A percentile compares a stretch with the other conserved stretches of the same genome.
Evolutionary conservation across 2,113 vertebrate species (phyloP).

Genomic region (Xenopus laevis): DNA sequence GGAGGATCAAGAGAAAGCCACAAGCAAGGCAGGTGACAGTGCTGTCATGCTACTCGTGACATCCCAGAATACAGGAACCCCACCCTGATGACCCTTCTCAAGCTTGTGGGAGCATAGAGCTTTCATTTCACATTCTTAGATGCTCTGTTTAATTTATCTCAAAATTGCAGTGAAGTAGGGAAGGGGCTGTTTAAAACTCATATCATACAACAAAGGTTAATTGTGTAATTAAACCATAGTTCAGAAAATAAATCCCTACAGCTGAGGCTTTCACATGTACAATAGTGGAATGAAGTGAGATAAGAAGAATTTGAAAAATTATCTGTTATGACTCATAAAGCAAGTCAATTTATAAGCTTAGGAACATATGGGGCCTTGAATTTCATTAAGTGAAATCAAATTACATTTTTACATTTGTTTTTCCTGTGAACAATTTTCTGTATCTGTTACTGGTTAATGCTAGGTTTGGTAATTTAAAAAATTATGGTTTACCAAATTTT

Average conservation of each 20-base stretch:
- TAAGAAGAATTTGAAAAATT: conserved; percentile 15
- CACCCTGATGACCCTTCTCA: conserved; percentile 15
- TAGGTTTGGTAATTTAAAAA: no score
- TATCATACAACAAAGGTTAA: conserved; percentile 19
- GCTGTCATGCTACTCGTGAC: conserved; percentile 8
- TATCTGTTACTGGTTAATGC: no score
- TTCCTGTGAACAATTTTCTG: no score
- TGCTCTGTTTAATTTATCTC: neutral
- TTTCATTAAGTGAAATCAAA: neutral
- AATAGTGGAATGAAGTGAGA: conserved; percentile 37
- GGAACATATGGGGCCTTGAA: conserved; percentile 31
- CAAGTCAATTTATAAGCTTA: conserved; percentile 16
- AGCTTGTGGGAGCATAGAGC: neutral
- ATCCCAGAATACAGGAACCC: conserved; percentile 18
- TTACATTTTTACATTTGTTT: no score
- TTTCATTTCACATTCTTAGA: conserved; percentile 37
- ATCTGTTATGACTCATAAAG: conserved; percentile 28
- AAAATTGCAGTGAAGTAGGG: no score
- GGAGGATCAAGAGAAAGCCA: neutral
- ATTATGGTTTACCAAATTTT: no score
- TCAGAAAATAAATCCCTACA: conserved; percentile 40
- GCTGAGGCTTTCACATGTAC: conserved; percentile 41
- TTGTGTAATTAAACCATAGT: conserved; percentile 43
- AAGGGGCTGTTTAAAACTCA: no score
- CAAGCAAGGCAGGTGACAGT: conserved; percentile 11